phyloP scores from a whole-genome alignment of 2,888 invertebrate species.

The Drosophila pseudotakahashii region DNA sequence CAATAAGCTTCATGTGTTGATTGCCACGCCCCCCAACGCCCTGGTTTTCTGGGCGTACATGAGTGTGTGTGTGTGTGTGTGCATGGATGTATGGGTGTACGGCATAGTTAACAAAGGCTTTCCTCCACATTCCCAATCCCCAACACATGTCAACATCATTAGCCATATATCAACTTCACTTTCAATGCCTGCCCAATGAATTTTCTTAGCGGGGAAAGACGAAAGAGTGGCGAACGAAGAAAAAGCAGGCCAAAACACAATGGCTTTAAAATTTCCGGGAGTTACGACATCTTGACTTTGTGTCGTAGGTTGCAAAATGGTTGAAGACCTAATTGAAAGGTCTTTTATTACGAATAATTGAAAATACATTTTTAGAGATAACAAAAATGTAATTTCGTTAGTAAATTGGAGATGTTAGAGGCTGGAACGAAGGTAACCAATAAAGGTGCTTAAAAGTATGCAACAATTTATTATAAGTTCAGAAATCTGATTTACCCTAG shows the following conservation, averaged over 20 bases:
- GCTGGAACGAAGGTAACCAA: too few relatives aligned
- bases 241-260: conserved; percentile 1
- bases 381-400: too few relatives aligned
- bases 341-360: too few relatives aligned
- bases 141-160: conserved; percentile 61
- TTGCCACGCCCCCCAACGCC: conserved; percentile 45
- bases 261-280: conserved; percentile 3
- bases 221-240: background rate
- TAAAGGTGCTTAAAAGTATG: too few relatives aligned
- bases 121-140: conserved; percentile 9
- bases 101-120: conserved; percentile 30
- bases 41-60: background rate
- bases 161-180: conserved; percentile 64
- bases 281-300: conserved; percentile 1
- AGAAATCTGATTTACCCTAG: too few relatives aligned
- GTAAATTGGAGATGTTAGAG: too few relatives aligned
- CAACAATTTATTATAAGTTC: too few relatives aligned
- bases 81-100: conserved; percentile 5
- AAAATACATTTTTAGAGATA: too few relatives aligned
- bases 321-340: too few relatives aligned
- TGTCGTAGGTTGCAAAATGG: too few relatives aligned
- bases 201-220: conserved; percentile 9
- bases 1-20: conserved; percentile 62
- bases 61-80: conserved; percentile 21
- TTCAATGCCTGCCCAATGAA: conserved; percentile 45